Conservation (phyloP, 2,888 invertebrate genomes). For the Drosophila hawaiiensis region DNA sequence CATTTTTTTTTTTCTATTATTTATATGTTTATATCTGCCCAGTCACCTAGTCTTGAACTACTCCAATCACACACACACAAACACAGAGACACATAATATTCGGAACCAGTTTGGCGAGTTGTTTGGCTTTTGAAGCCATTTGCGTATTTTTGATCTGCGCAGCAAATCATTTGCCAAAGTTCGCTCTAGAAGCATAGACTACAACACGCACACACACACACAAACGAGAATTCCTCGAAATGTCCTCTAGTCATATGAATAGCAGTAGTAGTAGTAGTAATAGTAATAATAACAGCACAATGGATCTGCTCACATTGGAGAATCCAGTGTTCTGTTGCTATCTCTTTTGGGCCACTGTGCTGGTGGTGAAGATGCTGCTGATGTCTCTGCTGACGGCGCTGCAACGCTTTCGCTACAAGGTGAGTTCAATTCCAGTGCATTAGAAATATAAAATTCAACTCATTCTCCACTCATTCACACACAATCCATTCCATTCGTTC, state of each 20-base stretch:
- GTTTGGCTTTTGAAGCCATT: neutral
- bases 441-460: neutral
- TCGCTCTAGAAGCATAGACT: slow-evolving; percentile 24
- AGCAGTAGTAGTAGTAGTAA: neutral
- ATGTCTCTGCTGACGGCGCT: slow-evolving; percentile 85
- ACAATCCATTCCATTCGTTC: slow-evolving; percentile 15
- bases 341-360: slow-evolving; percentile 84
- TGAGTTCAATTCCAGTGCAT: slow-evolving; percentile 49
- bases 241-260: slow-evolving; percentile 20
- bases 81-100: slow-evolving; percentile 1
- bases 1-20: slow-evolving; percentile 13
- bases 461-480: slow-evolving; percentile 8
- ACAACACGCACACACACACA: no score
- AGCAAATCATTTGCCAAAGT: slow-evolving; percentile 31
- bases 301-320: slow-evolving; percentile 73
- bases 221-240: neutral
- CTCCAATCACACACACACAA: neutral
- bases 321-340: slow-evolving; percentile 85
- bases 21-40: neutral
- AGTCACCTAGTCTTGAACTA: neutral
- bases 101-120: slow-evolving; percentile 67
- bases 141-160: neutral
- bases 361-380: slow-evolving; percentile 85
- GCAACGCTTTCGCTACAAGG: slow-evolving; percentile 85
- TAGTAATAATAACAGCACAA: neutral